Base-by-base conservation (phyloP, 2,797 vertebrate species). In the Acanthis flammea region DNA sequence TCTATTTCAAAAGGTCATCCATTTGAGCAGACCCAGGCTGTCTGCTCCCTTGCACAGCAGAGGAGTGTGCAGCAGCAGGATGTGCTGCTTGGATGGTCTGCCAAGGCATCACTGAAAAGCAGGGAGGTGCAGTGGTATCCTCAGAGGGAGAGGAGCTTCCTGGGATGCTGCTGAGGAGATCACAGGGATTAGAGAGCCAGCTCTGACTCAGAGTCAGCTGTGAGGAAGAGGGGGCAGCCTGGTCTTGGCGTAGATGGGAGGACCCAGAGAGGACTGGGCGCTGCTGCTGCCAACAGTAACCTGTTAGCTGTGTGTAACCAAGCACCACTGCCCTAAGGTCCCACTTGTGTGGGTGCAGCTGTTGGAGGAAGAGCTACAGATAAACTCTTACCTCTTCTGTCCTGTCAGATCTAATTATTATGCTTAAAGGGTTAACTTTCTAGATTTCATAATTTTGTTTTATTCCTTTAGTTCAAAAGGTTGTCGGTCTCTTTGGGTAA, bases 291-390 rank as follows among this genome's bases (percentile, higher is more conserved):
- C 47, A 4, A 1, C 6, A 41, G 48, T 48, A 67, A 31, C 48
- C 41, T 31, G 39, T 39, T 39, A 47, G 4, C 47, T 47, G 10
- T 33, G 22, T 61, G n/a, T 61, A n/a, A 50, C 23, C 31, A 35
- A 75, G 35, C 0, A 0, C 23, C 0, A 0, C 10, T 14, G 19
- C 27, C 44, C n/a, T 37, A 37, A 51, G 9, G 35, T 47, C 12
- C 17, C 13, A 21, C 6, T 27, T 41, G 4, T 1, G 2, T 31
- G 19, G 33, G 33, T 13, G 7, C 3, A 14, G 41, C 19, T 76
- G 17, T 28, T 12, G 21, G 27, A 92, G 30, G 41, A 76, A 82
- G 24, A 79, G 37, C 37, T 14, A 2, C 1, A 3, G 3, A 1
- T 62, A 57, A 63, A 74, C 47, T 54, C 18, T 75, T 39, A 31